A percentile compares a stretch with the other conserved stretches of the same genome.
phyloP scores from a whole-genome alignment of 53 echinoderm and acorn worm genomes.

The Echinarachnius parma region DNA sequence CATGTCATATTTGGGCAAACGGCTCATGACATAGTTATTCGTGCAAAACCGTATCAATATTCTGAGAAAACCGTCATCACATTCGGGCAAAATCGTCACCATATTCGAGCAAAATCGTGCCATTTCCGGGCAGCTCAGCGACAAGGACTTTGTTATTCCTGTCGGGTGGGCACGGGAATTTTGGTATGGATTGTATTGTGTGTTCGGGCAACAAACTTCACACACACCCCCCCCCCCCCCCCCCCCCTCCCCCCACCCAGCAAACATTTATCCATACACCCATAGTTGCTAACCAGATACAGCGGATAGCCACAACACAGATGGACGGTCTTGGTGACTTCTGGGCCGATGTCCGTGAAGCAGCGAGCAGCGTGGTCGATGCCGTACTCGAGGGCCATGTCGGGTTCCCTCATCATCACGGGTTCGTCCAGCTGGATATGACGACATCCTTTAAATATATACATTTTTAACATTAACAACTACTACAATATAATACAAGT shows the following conservation, averaged over 20 bases:
- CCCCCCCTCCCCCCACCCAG: background rate
- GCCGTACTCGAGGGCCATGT: constrained; percentile 46
- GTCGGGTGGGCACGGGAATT: no score
- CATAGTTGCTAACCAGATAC: constrained; percentile 17
- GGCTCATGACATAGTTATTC: no score
- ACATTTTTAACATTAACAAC: no score
- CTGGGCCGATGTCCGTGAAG: constrained; percentile 44
- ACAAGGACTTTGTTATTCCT: no score
- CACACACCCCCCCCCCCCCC: background rate
- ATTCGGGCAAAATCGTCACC: no score
- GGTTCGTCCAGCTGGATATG: constrained; percentile 72
- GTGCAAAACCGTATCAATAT: no score
- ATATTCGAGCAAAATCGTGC: no score
- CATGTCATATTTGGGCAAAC: no score
- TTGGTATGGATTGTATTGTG: no score
- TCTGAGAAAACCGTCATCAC: no score
- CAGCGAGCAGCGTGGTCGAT: constrained; percentile 55
- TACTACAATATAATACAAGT: no score
- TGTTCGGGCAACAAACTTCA: background rate
- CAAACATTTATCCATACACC: background rate
- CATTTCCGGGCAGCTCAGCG: no score
- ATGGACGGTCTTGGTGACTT: constrained; percentile 59
- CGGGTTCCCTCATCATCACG: constrained; percentile 43
- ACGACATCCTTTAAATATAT: constrained; percentile 50
- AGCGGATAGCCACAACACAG: constrained; percentile 65